Percentiles rank a stretch among this genome's conserved stretches.
phyloP scores from a whole-genome alignment of 2,113 vertebrate species.

The Neotragus pygmaeus region DNA sequence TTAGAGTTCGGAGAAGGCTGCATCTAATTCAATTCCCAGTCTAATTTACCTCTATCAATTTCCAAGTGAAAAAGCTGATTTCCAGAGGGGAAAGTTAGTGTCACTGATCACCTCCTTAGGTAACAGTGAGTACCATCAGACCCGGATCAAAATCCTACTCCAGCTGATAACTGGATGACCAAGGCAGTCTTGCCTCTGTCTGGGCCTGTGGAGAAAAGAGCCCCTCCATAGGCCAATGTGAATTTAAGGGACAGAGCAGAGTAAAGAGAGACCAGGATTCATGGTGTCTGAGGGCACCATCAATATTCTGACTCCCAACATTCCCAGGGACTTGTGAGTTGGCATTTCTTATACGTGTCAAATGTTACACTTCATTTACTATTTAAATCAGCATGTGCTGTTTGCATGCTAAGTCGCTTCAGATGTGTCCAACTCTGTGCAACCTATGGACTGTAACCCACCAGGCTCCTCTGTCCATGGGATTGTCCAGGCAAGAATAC shows the following conservation, averaged over 20 bases:
- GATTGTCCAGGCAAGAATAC: background rate
- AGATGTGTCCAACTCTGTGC: background rate
- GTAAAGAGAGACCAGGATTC: background rate
- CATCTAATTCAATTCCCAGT: background rate
- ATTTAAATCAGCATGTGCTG: background rate
- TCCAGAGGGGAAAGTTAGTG: background rate
- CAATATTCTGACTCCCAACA: background rate
- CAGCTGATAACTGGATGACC: background rate
- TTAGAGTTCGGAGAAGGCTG: background rate
- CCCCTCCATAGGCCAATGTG: accelerated
- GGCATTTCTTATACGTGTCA: background rate
- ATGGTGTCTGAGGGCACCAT: background rate
- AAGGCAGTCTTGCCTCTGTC: background rate
- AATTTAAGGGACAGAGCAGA: background rate
- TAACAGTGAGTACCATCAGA: background rate
- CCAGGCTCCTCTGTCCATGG: background rate
- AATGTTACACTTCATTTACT: background rate
- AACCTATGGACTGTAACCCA: background rate
- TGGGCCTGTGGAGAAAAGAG: background rate
- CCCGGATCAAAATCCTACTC: background rate
- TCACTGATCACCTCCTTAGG: background rate
- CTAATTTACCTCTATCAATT: background rate
- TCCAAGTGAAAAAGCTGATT: background rate
- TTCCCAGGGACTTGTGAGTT: background rate
- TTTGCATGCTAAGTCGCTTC: background rate